phyloP scores from a whole-genome alignment of 2,797 vertebrate species.

The Chrysolophus pictus region DNA sequence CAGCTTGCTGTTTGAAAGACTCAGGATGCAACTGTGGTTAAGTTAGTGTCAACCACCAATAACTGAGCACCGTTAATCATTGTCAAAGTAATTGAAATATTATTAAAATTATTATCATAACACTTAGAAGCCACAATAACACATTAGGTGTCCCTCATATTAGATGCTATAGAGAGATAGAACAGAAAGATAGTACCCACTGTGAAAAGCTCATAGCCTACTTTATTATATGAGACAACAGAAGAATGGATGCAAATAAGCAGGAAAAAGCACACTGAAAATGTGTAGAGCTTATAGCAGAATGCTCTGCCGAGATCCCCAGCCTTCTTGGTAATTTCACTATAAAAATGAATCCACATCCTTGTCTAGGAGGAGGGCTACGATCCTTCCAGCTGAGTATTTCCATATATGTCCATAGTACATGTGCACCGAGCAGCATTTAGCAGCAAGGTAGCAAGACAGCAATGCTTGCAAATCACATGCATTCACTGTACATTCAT shows the following conservation, averaged over 20 bases:
- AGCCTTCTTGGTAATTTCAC: background rate
- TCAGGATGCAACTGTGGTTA: background rate
- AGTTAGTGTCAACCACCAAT: background rate
- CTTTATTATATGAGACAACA: background rate
- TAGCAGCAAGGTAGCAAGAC: background rate
- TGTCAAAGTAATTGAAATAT: background rate
- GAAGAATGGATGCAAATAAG: background rate
- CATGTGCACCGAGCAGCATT: background rate
- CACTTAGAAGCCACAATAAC: background rate
- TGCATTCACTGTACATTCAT: background rate
- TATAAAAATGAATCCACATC: background rate
- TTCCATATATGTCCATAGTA: background rate
- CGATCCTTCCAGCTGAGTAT: background rate
- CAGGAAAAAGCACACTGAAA: background rate
- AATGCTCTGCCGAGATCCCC: background rate
- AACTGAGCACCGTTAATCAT: background rate
- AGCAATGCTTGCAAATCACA: background rate
- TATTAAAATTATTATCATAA: slow-evolving; percentile 22
- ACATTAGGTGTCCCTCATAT: background rate
- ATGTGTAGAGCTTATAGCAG: background rate
- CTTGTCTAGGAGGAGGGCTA: background rate
- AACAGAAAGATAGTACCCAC: background rate
- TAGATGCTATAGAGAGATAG: background rate
- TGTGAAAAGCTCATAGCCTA: background rate
- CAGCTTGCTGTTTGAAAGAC: background rate